These are phyloP conservation scores for Scaptomyza reducta DNA, from an alignment of 2,888 invertebrate genomes.

Conservation along the genomic window DNA sequence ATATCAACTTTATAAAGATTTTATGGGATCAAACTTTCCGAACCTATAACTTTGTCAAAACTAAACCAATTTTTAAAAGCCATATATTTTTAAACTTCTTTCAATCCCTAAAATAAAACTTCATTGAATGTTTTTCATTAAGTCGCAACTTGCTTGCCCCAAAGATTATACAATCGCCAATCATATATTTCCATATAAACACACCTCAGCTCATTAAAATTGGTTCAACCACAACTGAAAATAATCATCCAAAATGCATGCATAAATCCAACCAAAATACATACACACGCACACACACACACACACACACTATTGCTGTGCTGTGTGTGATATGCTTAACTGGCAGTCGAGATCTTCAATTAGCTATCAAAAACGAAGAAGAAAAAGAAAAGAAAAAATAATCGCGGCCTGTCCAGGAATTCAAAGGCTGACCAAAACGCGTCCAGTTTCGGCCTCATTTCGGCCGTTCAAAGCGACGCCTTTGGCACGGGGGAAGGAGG, in stretches of 20 bases:
- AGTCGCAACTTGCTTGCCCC: too few species aligned
- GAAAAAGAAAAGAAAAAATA: slow-evolving; percentile 9
- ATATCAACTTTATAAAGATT: too few species aligned
- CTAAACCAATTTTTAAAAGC: too few species aligned
- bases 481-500: neutral
- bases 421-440: slow-evolving; percentile 61
- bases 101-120: too few species aligned
- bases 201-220: slow-evolving; percentile 38
- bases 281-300: slow-evolving; percentile 10
- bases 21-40: too few species aligned
- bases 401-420: slow-evolving; percentile 52
- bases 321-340: slow-evolving; percentile 59
- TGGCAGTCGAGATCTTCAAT: slow-evolving; percentile 77
- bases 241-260: slow-evolving; percentile 5
- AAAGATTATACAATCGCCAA: too few species aligned
- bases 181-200: too few species aligned
- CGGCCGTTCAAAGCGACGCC: slow-evolving; percentile 47
- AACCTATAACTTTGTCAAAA: too few species aligned
- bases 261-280: slow-evolving; percentile 26
- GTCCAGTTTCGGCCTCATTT: slow-evolving; percentile 54
- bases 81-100: too few species aligned
- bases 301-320: neutral
- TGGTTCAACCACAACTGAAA: neutral
- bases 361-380: slow-evolving; percentile 69
- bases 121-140: too few species aligned